Base-by-base conservation (phyloP, 92 coral and sea anemone species). In the Blastomussa wellsi region DNA sequence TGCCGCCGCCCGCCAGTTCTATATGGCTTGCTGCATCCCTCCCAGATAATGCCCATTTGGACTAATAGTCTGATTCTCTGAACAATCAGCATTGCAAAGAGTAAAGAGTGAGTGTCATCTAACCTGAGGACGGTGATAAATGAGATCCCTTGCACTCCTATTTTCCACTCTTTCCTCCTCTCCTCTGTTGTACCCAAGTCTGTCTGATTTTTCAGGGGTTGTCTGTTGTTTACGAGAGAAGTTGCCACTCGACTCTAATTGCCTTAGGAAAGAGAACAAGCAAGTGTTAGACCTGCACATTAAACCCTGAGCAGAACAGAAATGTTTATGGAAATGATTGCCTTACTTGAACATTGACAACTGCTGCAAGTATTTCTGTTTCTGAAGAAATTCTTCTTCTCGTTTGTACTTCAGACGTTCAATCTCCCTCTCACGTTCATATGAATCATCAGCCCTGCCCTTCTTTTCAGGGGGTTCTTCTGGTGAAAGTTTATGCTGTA, bases 401-500 rank as follows among this genome's bases (percentile, higher is more conserved):
- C 74, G 74, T 72, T 85, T 85, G 79, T 88, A 85, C 82, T 88
- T 88, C 69, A 88, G 92, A 71, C 90, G 84, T 52, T 91, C 92
- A 67, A 89, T 82, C 65, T 93, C 93, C 53, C 89, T 78, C 75
- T 91, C 94, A 15, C 78, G 57, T n/a, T 92, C 92, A 20, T 89
- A 91, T 8, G 81, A 67, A 36, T 79, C 69, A 55, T 90, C 95
- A 9, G 35, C 28, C 51, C 85, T 87, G 76, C 53, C 70, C 77
- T 88, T 92, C 91, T 94, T 94, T 74, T 92, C 98, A n/a, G 90
- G 91, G 1, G 98, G 95, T 55, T 90, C 97, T 20, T 88, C 95
- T 17, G 41, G 31, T 16, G 82, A 77, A 20, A 29, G 74, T 51
- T 85, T 78, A 72, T 69, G 80, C 38, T 70, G 75, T 37, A 68